Base-by-base conservation (phyloP, 2,113 vertebrate genomes). In the Hydrolagus affinis region DNA sequence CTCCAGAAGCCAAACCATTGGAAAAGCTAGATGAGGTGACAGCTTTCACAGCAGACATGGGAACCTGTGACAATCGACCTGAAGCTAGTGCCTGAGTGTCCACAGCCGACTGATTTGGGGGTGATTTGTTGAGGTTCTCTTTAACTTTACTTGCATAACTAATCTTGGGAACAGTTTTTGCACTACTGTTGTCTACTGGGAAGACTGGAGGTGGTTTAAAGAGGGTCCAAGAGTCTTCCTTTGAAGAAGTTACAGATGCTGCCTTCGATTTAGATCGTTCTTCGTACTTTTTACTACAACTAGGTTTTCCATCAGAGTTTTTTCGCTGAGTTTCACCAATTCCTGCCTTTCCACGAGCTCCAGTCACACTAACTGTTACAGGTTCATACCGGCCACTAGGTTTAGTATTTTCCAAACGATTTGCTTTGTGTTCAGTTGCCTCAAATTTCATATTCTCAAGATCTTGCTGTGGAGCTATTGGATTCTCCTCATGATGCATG, bases 81-180 rank as follows among this genome's bases (percentile, higher is more conserved):
- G 95, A 93, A 87, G 93, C 90, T 0, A 93, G 94, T 87, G 94
- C 91, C 90, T 92, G 93, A 87, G 91, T 90, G 87, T 94, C 95
- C 85, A 94, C 94, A 4, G 93, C 87, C 32, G 78, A 83, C 60
- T 83, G 78, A 83, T 83, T 83, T 66, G 78, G 66, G 91, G 95
- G 93, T 88, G 96, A 93, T 95, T 98, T 98, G 92, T 99, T 98
- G 95, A 99, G 97, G 95, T 99, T 99, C 91, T 99, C 97, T 93
- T 99, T 99, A 92, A 99, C 98, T 96, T 99, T 99, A 92, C 98
- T 99, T 95, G 98, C 98, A 96, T 99, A 99, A 97, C 97, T 99
- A 93, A 99, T 98, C 95, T 99, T 99, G 90, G 98, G 97, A 94
- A 98, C 97, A 71, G 98, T 99, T 95, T 98, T 99, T 92, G 98